Evolutionary conservation across 1,140 invertebrate species (phyloP).

Genomic region (Penaeus japonicus): DNA sequence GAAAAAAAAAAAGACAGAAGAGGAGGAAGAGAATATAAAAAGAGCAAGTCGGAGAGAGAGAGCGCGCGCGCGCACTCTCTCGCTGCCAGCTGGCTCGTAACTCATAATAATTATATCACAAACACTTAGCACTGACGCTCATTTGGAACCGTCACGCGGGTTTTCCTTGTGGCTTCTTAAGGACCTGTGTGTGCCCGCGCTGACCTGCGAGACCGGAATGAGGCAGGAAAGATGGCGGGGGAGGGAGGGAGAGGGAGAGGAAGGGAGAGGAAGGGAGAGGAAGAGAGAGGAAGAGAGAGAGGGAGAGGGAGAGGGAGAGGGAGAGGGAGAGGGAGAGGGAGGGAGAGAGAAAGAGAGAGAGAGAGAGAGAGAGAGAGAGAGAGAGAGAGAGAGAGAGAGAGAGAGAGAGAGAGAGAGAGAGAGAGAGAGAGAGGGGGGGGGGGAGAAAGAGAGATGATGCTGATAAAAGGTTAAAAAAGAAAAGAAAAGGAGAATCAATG

Average conservation of each 20-base stretch:
- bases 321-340: not conserved
- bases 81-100: too few relatives aligned
- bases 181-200: too few relatives aligned
- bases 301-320: not conserved
- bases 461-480: too few relatives aligned
- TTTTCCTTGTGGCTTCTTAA: too few relatives aligned
- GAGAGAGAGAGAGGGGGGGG: not conserved
- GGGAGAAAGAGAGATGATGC: not conserved
- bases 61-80: not conserved
- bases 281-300: not conserved
- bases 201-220: too few relatives aligned
- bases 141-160: too few relatives aligned
- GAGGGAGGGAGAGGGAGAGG: too few relatives aligned
- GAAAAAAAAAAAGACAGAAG: not conserved
- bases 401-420: not conserved
- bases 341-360: not conserved
- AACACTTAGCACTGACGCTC: too few relatives aligned
- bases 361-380: not conserved
- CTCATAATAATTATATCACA: too few relatives aligned
- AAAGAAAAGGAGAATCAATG: too few relatives aligned
- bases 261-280: too few relatives aligned
- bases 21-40: not conserved
- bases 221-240: too few relatives aligned
- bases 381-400: not conserved
- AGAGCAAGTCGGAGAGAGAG: not conserved